Percentiles rank a stretch among this genome's conserved stretches.
Conservation (phyloP, 2,797 vertebrate genomes). For the Coccyzus lansbergi region DNA sequence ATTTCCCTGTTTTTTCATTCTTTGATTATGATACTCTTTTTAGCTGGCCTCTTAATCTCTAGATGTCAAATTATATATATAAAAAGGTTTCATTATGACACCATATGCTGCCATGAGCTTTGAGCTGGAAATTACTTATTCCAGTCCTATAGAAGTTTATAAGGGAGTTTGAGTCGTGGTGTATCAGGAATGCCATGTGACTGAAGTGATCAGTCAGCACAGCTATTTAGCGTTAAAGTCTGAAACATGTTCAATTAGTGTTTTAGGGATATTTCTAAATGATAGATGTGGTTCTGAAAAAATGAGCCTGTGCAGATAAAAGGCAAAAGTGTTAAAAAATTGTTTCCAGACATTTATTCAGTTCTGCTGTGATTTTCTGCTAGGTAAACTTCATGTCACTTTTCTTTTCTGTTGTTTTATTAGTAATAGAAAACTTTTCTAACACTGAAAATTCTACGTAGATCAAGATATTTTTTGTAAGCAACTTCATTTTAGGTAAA, state of each 20-base stretch:
- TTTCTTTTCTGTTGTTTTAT: constrained; percentile 55
- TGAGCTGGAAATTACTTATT: not conserved
- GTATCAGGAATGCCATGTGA: not conserved
- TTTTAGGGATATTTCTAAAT: not conserved
- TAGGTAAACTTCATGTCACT: constrained; percentile 34
- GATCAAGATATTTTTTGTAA: constrained; percentile 57
- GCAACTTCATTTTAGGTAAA: constrained; percentile 60
- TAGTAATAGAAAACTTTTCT: constrained; percentile 48
- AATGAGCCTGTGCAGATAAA: not conserved
- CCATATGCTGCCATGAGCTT: not conserved
- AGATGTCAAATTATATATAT: not conserved
- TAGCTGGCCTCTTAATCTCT: not conserved
- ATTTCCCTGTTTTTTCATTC: not conserved
- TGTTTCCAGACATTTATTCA: not conserved
- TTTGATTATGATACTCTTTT: not conserved
- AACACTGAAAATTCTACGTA: constrained; percentile 27
- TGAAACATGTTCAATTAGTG: not conserved
- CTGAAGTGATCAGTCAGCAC: not conserved
- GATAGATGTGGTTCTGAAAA: not conserved
- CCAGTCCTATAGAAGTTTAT: not conserved
- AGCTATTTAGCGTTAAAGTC: not conserved
- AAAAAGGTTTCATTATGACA: not conserved
- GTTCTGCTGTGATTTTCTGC: constrained; percentile 12
- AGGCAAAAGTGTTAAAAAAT: not conserved
- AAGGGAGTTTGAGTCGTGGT: not conserved